phyloP scores from a whole-genome alignment of 2,888 invertebrate species.

The Meganola albula region DNA sequence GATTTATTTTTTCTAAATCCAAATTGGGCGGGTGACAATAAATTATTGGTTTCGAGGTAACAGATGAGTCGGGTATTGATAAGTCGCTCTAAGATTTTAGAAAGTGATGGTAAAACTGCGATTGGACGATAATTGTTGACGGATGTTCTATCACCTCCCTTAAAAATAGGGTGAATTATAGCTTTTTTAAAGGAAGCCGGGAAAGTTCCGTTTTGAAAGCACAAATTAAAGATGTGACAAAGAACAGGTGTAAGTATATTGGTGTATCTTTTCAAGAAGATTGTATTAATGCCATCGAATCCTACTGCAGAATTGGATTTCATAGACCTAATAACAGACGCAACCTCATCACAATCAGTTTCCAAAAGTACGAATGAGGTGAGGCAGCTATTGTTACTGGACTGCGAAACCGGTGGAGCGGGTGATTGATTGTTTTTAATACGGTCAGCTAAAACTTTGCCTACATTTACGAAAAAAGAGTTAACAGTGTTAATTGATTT shows the following conservation, averaged over 20 bases:
- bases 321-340: too few relatives aligned
- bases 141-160: background rate
- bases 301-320: background rate
- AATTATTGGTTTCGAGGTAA: background rate
- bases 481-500: too few relatives aligned
- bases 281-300: background rate
- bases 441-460: too few relatives aligned
- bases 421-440: too few relatives aligned
- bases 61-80: background rate
- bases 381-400: too few relatives aligned
- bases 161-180: background rate
- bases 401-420: too few relatives aligned
- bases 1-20: background rate
- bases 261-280: background rate
- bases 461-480: too few relatives aligned
- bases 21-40: background rate
- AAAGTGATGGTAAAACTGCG: background rate
- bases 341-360: too few relatives aligned
- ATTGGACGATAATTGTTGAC: background rate
- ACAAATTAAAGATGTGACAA: background rate
- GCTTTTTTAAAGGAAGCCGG: background rate
- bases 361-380: too few relatives aligned
- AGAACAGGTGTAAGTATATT: background rate
- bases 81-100: background rate
- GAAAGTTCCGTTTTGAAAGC: background rate